Base-by-base conservation (phyloP, 2,888 invertebrate species). In the Odontocolon sp. region DNA sequence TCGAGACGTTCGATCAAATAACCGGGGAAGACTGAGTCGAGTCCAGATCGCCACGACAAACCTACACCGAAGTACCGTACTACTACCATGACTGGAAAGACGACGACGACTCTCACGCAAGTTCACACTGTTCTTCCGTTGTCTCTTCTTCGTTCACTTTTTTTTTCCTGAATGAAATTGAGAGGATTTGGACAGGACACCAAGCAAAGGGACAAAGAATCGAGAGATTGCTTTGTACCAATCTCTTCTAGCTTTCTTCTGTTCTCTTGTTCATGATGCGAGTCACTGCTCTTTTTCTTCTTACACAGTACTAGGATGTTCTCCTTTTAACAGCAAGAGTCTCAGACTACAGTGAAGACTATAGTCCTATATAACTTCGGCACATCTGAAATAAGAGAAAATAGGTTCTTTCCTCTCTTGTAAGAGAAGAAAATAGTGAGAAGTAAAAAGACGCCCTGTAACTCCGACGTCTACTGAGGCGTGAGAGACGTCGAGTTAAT, bases 51-150 rank as follows among this genome's bases (percentile, higher is more conserved):
- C 28, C 26, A 14, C 36, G 36, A 26, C 59, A 67, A 11, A 23
- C 16, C n/a, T n/a, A n/a, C n/a, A n/a, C n/a, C n/a, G n/a, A n/a
- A n/a, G n/a, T n/a, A n/a, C n/a, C 23, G 36, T 47, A 50, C 50
- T 56, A 38, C 26, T 33, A 69, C 52, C 56, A 75, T 57, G 23
- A 76, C 14, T 28, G 57, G 40, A 77, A n/a, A n/a, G n/a, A 57
- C 73, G 64, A 61, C 56, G 52, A 68, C 75, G 68, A 72, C 77
- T 78, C 70, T 80, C 73, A 78, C 78, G 70, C 67, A 73, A 69
- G 54, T 68, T 78, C 69, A 64, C 67, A 64, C 72, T 57, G 47
- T 45, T 33, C 47, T 67, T 68, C 69, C 69, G 72, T 75, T 40
- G n/a, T 50, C 47, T 50, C 5, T 31, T 42, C 21, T 42, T 56